A percentile compares a stretch with the other conserved stretches of the same genome.
Conservation (phyloP, 2,797 vertebrate species). For the Sphenodon punctatus region DNA sequence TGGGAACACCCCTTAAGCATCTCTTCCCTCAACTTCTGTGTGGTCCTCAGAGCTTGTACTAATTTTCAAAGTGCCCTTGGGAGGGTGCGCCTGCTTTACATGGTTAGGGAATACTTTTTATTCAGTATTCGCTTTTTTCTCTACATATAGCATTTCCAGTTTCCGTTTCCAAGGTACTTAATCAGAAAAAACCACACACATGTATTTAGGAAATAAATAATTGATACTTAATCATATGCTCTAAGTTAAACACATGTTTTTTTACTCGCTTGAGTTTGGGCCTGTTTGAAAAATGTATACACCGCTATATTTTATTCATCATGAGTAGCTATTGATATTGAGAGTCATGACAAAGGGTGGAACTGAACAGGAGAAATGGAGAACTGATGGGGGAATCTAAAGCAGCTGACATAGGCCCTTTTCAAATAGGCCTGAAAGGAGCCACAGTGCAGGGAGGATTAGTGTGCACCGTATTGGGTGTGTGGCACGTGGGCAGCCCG, state of each 20-base stretch:
- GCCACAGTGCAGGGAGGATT: too few species aligned
- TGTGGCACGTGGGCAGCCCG: too few species aligned
- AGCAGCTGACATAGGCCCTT: neutral
- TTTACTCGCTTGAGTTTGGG: neutral
- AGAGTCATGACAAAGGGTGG: neutral
- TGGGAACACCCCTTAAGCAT: too few species aligned
- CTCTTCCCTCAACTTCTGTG: too few species aligned
- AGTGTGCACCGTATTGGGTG: too few species aligned
- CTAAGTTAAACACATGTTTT: neutral
- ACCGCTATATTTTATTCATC: neutral
- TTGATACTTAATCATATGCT: neutral
- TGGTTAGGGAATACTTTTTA: neutral
- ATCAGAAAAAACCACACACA: too few species aligned
- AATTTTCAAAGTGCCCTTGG: too few species aligned
- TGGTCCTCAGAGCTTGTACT: too few species aligned
- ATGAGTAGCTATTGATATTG: neutral
- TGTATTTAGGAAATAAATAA: too few species aligned
- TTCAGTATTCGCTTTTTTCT: neutral
- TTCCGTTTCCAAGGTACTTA: neutral
- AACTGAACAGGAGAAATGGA: neutral
- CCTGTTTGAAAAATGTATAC: neutral
- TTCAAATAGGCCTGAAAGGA: too few species aligned
- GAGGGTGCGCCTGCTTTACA: neutral
- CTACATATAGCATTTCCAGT: neutral
- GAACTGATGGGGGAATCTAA: neutral